Percentiles rank a stretch among this genome's conserved stretches.
Evolutionary conservation across 2,113 vertebrate genomes (phyloP).

Genomic region (Chaetops frenatus): DNA sequence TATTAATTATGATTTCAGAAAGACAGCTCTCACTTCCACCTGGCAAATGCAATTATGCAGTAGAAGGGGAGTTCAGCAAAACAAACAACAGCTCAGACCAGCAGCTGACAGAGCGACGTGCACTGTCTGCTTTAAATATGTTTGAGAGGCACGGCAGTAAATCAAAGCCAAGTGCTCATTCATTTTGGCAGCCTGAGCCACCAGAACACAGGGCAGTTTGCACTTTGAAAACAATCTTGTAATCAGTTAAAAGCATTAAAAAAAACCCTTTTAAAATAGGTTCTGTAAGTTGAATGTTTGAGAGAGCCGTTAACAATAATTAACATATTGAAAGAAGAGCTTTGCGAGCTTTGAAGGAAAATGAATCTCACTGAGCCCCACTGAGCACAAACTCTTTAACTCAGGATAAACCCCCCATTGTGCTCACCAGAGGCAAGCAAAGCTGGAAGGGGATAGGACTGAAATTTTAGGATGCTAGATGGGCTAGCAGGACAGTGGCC

Average conservation of each 20-base stretch:
- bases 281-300: not conserved
- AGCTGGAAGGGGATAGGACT: not conserved
- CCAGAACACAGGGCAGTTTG: not conserved
- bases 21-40: not conserved
- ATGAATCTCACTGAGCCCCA: not conserved
- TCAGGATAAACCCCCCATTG: not conserved
- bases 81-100: not conserved
- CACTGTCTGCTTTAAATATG: not conserved
- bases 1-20: slow-evolving; percentile 6
- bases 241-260: not conserved
- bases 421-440: not conserved
- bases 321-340: not conserved
- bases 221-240: not conserved
- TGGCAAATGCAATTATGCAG: slow-evolving; percentile 2
- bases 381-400: not conserved
- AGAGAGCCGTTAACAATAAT: not conserved
- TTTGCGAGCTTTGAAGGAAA: not conserved
- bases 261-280: not conserved
- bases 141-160: not conserved
- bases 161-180: not conserved
- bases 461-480: not conserved
- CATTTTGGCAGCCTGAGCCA: not conserved
- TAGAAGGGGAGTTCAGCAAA: not conserved
- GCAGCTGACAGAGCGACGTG: not conserved
- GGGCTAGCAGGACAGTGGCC: not conserved